Evolutionary conservation across 2,888 invertebrate genomes (phyloP).

Genomic region (Odontocolon sp.): DNA sequence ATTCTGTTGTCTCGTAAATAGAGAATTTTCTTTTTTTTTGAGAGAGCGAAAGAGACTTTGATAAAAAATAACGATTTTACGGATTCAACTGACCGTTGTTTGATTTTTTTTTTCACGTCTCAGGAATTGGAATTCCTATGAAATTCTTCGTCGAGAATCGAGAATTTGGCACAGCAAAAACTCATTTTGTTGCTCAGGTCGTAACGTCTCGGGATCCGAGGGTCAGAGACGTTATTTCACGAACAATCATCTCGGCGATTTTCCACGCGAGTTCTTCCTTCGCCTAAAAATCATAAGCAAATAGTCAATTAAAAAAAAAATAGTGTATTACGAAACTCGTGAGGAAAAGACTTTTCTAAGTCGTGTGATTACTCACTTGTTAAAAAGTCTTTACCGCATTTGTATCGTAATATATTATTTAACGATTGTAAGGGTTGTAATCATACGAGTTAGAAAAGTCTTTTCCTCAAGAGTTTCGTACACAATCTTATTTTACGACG

Average conservation of each 20-base stretch:
- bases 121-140: background rate
- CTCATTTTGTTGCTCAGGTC: slow-evolving; percentile 68
- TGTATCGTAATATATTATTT: no score
- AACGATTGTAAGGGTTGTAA: no score
- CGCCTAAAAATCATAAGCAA: slow-evolving; percentile 79
- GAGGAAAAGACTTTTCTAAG: no score
- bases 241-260: slow-evolving; percentile 98
- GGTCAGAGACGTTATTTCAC: slow-evolving; percentile 95
- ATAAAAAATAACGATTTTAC: slow-evolving; percentile 9
- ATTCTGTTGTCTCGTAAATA: slow-evolving; percentile 7
- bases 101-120: background rate
- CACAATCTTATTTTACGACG: no score
- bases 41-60: slow-evolving; percentile 11
- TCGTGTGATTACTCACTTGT: no score
- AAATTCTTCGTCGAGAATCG: background rate
- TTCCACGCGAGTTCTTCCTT: slow-evolving; percentile 99
- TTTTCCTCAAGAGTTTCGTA: no score
- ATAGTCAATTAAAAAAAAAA: background rate
- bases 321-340: no score
- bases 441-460: no score
- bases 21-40: background rate
- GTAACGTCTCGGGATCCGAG: slow-evolving; percentile 81
- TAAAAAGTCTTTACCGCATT: no score
- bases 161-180: slow-evolving; percentile 60
- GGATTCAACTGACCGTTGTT: slow-evolving; percentile 16